phyloP scores from a whole-genome alignment of 2,797 vertebrate species.

The Saguinus oedipus region DNA sequence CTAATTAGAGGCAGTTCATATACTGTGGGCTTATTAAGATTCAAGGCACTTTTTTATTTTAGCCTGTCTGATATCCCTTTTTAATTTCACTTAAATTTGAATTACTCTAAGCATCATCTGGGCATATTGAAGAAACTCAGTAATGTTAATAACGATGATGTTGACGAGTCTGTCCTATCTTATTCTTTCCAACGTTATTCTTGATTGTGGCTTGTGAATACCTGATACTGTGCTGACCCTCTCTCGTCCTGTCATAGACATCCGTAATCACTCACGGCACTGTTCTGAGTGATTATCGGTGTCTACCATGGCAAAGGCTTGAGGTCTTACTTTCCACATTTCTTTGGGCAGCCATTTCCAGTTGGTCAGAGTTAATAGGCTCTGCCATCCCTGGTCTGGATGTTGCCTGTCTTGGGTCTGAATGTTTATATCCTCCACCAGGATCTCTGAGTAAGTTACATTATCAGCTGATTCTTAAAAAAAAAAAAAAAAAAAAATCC shows the following conservation, averaged over 20 bases:
- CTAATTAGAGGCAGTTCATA: slow-evolving; percentile 78
- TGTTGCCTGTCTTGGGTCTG: background rate
- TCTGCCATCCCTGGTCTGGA: background rate
- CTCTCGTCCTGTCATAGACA: background rate
- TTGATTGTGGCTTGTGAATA: slow-evolving; percentile 16
- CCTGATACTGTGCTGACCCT: background rate
- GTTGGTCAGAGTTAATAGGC: background rate
- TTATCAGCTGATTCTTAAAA: background rate
- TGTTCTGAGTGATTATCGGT: background rate
- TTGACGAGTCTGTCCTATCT: slow-evolving; percentile 31
- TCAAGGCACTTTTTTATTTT: slow-evolving; percentile 70
- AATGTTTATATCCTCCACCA: background rate
- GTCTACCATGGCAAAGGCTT: background rate
- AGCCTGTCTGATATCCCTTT: slow-evolving; percentile 66
- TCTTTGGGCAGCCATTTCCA: background rate
- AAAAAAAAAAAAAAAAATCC: background rate
- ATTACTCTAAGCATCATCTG: slow-evolving; percentile 71
- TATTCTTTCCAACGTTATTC: slow-evolving; percentile 35
- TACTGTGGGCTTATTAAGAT: slow-evolving; percentile 75
- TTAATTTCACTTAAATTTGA: slow-evolving; percentile 78
- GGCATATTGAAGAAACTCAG: slow-evolving; percentile 57
- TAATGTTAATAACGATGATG: slow-evolving; percentile 64
- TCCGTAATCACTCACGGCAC: background rate
- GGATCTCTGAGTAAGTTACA: background rate
- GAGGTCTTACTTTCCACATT: background rate